Evolutionary conservation across 2,888 invertebrate species (phyloP).

Genomic region (Ellobium chinense): DNA sequence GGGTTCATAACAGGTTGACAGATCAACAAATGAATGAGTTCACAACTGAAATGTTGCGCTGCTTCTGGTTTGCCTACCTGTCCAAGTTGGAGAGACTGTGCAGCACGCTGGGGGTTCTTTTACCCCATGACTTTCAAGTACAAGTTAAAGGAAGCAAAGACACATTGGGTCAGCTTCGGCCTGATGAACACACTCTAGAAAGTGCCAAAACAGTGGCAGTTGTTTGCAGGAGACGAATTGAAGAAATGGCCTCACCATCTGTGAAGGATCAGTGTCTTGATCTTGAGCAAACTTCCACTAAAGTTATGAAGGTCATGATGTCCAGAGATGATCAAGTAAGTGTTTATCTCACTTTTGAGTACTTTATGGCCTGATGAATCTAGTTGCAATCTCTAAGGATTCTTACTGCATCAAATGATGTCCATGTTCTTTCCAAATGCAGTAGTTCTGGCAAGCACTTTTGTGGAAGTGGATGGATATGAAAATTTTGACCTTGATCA

Average conservation of each 20-base stretch:
- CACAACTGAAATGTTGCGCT: constrained; percentile 14
- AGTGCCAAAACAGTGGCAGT: background rate
- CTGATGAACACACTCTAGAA: background rate
- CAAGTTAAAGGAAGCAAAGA: background rate
- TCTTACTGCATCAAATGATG: no score
- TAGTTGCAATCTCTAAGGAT: no score
- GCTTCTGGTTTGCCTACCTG: background rate
- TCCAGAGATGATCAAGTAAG: constrained; percentile 14
- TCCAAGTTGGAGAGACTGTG: background rate
- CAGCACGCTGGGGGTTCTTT: background rate
- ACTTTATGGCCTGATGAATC: no score
- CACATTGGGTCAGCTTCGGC: background rate
- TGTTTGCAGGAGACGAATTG: background rate
- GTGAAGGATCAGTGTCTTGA: constrained; percentile 5
- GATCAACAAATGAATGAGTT: constrained; percentile 15
- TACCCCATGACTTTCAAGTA: background rate
- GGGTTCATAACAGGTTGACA: background rate
- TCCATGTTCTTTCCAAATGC: no score
- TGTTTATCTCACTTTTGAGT: no score
- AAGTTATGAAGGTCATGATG: constrained; percentile 6
- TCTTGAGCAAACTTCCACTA: background rate
- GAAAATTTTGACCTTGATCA: no score
- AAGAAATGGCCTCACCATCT: background rate
- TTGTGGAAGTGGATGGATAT: no score
- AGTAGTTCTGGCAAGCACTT: no score